A percentile compares a stretch with the other conserved stretches of the same genome.
phyloP scores from a whole-genome alignment of 1,140 invertebrate genomes.

The Oryzaephilus surinamensis region DNA sequence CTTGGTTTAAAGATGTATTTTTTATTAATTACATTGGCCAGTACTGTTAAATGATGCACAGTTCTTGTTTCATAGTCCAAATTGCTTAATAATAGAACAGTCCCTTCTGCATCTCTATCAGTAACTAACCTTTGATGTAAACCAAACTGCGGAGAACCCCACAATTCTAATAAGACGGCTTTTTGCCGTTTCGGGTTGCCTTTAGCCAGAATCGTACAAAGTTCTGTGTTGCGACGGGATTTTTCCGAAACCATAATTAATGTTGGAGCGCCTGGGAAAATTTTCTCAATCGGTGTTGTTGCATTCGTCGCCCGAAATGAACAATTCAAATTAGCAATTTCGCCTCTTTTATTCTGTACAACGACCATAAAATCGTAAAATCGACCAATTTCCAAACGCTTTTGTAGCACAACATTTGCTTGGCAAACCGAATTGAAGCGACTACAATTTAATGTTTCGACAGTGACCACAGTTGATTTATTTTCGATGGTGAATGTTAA shows the following conservation, averaged over 20 bases:
- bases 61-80: conserved; percentile 78
- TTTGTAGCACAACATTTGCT: conserved; percentile 68
- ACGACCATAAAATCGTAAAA: conserved; percentile 72
- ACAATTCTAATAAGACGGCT: conserved; percentile 65
- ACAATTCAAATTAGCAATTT: conserved; percentile 62
- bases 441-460: conserved; percentile 69
- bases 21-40: conserved; percentile 60
- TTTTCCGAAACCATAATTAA: conserved; percentile 69
- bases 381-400: conserved; percentile 59
- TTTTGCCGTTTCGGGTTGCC: conserved; percentile 67
- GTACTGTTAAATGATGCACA: conserved; percentile 69
- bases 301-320: conserved; percentile 74
- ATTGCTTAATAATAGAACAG: conserved; percentile 59
- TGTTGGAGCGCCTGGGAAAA: conserved; percentile 73
- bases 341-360: conserved; percentile 67
- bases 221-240: conserved; percentile 64
- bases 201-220: conserved; percentile 67
- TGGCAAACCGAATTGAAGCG: conserved; percentile 71
- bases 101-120: conserved; percentile 60
- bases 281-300: conserved; percentile 61
- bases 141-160: conserved; percentile 61
- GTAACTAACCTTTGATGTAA: conserved; percentile 65
- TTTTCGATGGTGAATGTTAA: conserved; percentile 68
- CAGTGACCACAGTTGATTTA: conserved; percentile 51
- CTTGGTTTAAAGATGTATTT: not conserved